Evolutionary conservation across 2,797 vertebrate genomes (phyloP).

Genomic region (Natrix natrix): DNA sequence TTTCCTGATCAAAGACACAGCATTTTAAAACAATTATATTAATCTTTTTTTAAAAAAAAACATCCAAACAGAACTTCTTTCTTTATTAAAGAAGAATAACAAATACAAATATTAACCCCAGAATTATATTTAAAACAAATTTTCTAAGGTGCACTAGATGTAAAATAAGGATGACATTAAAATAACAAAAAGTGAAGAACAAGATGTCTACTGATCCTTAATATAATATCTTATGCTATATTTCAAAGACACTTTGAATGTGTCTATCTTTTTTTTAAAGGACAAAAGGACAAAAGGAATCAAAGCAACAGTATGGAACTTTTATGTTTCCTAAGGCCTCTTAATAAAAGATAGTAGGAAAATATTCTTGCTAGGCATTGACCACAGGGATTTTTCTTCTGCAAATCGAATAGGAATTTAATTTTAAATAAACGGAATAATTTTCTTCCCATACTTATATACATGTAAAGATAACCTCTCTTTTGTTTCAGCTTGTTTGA

Average conservation of each 20-base stretch:
- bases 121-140: not conserved
- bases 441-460: not conserved
- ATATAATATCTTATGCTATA: not conserved
- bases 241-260: not conserved
- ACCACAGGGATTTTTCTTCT: conserved; percentile 36
- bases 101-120: not conserved
- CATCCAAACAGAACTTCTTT: not conserved
- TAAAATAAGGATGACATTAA: not conserved
- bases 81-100: not conserved
- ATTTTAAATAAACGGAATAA: conserved; percentile 60
- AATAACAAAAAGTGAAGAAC: not conserved
- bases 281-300: not conserved
- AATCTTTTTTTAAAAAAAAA: not conserved
- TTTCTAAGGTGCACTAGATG: not conserved
- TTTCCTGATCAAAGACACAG: not conserved
- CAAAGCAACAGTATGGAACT: conserved; percentile 11
- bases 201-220: not conserved
- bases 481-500: conserved; percentile 45
- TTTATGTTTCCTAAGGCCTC: conserved; percentile 41
- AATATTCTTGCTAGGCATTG: conserved; percentile 52
- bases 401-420: conserved; percentile 59
- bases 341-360: conserved; percentile 56
- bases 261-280: conserved; percentile 8
- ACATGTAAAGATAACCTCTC: not conserved
- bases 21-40: not conserved